phyloP scores from a whole-genome alignment of 2,797 vertebrate genomes.

The Todus mexicanus region DNA sequence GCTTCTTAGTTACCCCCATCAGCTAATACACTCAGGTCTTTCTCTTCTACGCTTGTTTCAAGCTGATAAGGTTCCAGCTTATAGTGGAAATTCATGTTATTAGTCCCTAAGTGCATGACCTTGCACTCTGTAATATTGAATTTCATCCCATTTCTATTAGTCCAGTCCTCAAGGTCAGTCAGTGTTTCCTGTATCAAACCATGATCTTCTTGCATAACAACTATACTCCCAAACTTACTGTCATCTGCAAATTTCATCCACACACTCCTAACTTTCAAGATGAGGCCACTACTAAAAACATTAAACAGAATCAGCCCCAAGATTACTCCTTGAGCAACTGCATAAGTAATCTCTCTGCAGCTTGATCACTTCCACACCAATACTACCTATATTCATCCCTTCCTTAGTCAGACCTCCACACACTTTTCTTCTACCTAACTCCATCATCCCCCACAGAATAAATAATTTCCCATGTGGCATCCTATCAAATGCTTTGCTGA shows the following conservation, averaged over 20 bases:
- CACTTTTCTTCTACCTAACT: neutral
- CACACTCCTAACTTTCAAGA: neutral
- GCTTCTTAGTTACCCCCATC: slow-evolving; percentile 20
- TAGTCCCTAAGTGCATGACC: slow-evolving; percentile 44
- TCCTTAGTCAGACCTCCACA: neutral
- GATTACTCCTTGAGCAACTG: neutral
- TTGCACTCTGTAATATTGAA: slow-evolving; percentile 39
- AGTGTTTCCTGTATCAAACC: neutral
- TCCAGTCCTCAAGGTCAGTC: slow-evolving; percentile 18
- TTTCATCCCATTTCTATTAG: slow-evolving; percentile 48
- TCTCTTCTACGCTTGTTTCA: neutral
- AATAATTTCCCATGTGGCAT: slow-evolving; percentile 24
- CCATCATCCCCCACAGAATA: neutral
- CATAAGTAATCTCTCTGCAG: neutral
- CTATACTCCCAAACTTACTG: neutral
- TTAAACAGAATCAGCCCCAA: neutral
- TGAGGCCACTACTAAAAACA: neutral
- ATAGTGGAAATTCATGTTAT: slow-evolving; percentile 58
- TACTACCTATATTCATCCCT: neutral
- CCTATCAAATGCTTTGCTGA: slow-evolving; percentile 28
- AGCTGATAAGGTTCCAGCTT: slow-evolving; percentile 48
- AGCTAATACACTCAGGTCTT: slow-evolving; percentile 5
- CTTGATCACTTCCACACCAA: neutral
- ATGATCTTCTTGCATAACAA: neutral
- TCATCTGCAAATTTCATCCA: neutral